Evolutionary conservation across 2,888 invertebrate genomes (phyloP).

Genomic region (Lepidochrysops patricia): DNA sequence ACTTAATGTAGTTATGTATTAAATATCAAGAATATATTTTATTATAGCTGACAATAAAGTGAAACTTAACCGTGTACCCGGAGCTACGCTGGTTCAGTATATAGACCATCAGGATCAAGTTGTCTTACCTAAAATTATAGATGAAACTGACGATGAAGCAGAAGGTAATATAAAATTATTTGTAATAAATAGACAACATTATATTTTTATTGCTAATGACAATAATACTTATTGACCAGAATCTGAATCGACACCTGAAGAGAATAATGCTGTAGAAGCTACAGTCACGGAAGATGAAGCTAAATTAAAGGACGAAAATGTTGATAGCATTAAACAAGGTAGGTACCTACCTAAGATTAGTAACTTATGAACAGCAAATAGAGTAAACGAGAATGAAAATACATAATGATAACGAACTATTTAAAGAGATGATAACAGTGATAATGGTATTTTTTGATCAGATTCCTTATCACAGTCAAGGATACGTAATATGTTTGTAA

Average conservation of each 20-base stretch:
- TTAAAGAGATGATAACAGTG: too few species aligned
- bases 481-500: too few species aligned
- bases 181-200: not conserved
- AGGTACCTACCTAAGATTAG: too few species aligned
- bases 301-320: not conserved
- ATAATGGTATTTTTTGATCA: too few species aligned
- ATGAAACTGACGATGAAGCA: constrained; percentile 34
- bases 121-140: not conserved
- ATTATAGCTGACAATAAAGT: not conserved
- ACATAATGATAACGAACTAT: too few species aligned
- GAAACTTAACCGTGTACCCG: not conserved
- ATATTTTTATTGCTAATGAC: not conserved
- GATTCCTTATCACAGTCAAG: too few species aligned
- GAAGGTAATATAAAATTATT: not conserved
- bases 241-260: too few species aligned
- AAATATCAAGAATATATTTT: not conserved
- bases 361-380: too few species aligned
- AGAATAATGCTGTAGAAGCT: too few species aligned
- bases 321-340: constrained; percentile 38
- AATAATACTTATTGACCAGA: not conserved
- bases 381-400: too few species aligned
- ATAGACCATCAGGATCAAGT: not conserved
- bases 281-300: not conserved
- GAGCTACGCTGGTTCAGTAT: not conserved
- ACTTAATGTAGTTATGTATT: too few species aligned